These are phyloP conservation scores for Acinonyx jubatus DNA, from an alignment of 2,113 vertebrate species.

Conservation along the genomic window DNA sequence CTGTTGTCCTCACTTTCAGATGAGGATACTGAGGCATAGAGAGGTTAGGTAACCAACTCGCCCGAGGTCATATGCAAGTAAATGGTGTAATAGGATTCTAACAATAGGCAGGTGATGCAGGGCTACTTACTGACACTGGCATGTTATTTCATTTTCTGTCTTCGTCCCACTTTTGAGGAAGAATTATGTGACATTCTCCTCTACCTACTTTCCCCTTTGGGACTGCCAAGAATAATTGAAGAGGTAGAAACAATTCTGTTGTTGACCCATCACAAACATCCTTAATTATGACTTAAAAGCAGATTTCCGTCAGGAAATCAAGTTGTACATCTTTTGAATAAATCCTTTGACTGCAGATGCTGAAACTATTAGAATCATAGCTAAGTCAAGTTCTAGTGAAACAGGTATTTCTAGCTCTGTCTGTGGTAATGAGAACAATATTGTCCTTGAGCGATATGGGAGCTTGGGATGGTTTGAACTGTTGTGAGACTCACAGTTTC, in stretches of 20 bases:
- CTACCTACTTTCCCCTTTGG: slow-evolving; percentile 35
- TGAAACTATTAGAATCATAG: slow-evolving; percentile 59
- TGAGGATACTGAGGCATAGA: background rate
- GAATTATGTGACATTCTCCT: slow-evolving; percentile 58
- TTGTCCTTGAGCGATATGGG: background rate
- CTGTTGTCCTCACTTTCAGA: background rate
- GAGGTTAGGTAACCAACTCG: background rate
- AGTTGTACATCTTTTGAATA: slow-evolving; percentile 62
- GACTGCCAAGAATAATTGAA: slow-evolving; percentile 67
- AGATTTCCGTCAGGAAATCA: slow-evolving; percentile 69
- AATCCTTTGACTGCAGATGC: slow-evolving; percentile 44
- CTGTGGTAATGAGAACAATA: background rate
- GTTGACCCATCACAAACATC: slow-evolving; percentile 56
- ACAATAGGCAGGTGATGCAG: background rate
- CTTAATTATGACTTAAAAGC: slow-evolving; percentile 71
- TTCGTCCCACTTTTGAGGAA: slow-evolving; percentile 46
- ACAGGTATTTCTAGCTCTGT: background rate
- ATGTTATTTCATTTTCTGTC: slow-evolving; percentile 19
- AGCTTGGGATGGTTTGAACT: background rate
- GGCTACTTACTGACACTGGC: background rate
- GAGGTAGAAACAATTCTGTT: slow-evolving; percentile 68
- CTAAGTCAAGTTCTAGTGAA: slow-evolving; percentile 41
- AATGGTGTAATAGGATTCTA: background rate
- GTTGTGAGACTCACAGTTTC: background rate
- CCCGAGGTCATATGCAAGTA: background rate